Conservation (phyloP, 2,888 invertebrate species). For the Onthophagus sagittarius region DNA sequence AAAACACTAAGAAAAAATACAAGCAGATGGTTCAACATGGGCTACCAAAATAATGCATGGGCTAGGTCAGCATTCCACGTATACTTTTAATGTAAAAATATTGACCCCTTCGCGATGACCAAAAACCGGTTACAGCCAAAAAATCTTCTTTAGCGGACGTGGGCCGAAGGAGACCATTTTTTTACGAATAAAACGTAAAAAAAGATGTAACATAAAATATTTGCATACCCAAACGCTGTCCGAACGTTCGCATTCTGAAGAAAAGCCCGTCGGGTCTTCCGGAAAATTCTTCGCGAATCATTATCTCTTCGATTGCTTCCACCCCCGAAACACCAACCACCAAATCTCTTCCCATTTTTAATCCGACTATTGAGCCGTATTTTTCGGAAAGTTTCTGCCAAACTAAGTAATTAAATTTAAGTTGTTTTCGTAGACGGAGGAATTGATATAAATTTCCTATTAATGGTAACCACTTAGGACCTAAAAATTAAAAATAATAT, state of each 20-base stretch:
- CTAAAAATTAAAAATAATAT: constrained; percentile 42
- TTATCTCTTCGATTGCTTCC: constrained; percentile 59
- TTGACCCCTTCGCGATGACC: neutral
- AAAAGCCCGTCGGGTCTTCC: constrained; percentile 71
- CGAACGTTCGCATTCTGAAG: constrained; percentile 62
- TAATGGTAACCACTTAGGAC: constrained; percentile 56
- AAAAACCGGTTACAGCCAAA: neutral
- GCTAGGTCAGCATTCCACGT: neutral
- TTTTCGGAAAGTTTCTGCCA: constrained; percentile 55
- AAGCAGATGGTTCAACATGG: neutral
- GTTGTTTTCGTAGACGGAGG: constrained; percentile 39
- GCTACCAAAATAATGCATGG: neutral
- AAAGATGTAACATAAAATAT: neutral
- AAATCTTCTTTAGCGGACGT: neutral
- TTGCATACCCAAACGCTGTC: constrained; percentile 60
- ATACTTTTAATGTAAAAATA: neutral
- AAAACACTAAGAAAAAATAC: neutral
- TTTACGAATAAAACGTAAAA: constrained; percentile 2
- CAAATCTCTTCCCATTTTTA: constrained; percentile 60
- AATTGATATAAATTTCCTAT: constrained; percentile 52
- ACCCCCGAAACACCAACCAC: constrained; percentile 61
- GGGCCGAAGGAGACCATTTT: neutral
- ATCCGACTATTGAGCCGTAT: constrained; percentile 64
- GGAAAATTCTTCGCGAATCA: constrained; percentile 61
- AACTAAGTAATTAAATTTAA: constrained; percentile 57